phyloP scores from a whole-genome alignment of 2,797 vertebrate genomes.

The Microctenopoma steveboyesi region DNA sequence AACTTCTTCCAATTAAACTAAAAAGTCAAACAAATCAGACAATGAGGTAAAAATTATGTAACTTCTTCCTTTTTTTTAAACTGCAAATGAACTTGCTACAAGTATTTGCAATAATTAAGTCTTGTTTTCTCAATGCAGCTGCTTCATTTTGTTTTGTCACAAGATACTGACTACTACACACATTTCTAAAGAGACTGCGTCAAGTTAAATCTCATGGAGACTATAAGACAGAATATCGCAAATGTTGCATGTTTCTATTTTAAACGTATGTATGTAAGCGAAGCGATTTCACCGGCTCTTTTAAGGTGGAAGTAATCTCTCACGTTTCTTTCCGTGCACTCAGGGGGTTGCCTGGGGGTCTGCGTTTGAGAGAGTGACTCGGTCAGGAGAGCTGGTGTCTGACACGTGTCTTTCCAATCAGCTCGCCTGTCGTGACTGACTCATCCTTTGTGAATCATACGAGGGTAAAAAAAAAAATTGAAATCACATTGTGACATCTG shows the following conservation, averaged over 20 bases:
- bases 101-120: background rate
- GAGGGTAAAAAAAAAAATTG: constrained; percentile 9
- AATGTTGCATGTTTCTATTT: background rate
- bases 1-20: constrained; percentile 7
- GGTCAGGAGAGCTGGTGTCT: constrained; percentile 41
- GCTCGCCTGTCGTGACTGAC: constrained; percentile 30
- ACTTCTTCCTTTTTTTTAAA: background rate
- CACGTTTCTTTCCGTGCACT: constrained; percentile 18
- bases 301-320: constrained; percentile 15
- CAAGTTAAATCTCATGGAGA: background rate
- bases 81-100: background rate
- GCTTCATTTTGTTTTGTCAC: background rate
- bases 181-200: background rate
- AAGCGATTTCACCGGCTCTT: constrained; percentile 16
- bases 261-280: background rate
- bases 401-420: constrained; percentile 55
- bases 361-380: constrained; percentile 16
- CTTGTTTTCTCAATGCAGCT: background rate
- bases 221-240: background rate
- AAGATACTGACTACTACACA: background rate
- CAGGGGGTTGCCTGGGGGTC: constrained; percentile 25
- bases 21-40: constrained; percentile 5
- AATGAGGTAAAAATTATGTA: background rate
- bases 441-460: constrained; percentile 47
- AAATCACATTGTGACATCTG: constrained; percentile 43